phyloP scores from a whole-genome alignment of 2,797 vertebrate species.

The Micropoecilia bifurca region DNA sequence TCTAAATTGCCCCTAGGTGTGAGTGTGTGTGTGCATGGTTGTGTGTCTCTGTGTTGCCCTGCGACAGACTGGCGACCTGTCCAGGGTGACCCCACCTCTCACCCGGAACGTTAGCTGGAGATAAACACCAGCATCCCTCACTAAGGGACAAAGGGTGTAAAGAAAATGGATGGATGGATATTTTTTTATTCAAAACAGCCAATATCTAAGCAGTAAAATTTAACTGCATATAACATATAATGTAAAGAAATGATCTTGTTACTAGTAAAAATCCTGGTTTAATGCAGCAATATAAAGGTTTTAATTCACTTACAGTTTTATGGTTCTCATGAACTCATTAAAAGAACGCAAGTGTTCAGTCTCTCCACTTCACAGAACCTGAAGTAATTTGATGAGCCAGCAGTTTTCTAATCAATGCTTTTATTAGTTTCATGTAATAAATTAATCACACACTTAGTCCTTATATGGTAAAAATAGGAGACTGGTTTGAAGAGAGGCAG shows the following conservation, averaged over 20 bases:
- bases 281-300: constrained; percentile 28
- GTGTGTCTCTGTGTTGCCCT: too few relatives aligned
- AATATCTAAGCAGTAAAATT: neutral
- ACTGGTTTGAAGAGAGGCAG: too few relatives aligned
- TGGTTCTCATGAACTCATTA: constrained; percentile 27
- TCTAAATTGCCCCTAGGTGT: too few relatives aligned
- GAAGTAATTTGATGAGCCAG: constrained; percentile 38
- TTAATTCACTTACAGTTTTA: constrained; percentile 40
- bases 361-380: constrained; percentile 30
- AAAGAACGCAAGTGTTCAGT: constrained; percentile 12
- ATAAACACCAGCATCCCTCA: too few relatives aligned
- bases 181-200: neutral
- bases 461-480: constrained; percentile 10
- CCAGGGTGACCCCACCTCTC: too few relatives aligned
- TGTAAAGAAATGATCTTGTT: constrained; percentile 17
- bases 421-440: constrained; percentile 27
- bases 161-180: too few relatives aligned
- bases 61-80: too few relatives aligned
- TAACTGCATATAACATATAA: neutral
- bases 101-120: too few relatives aligned
- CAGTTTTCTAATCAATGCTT: constrained; percentile 32
- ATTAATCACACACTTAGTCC: neutral
- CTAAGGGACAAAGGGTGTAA: too few relatives aligned
- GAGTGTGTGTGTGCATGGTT: too few relatives aligned
- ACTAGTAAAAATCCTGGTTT: constrained; percentile 45